Evolutionary conservation across 2,888 invertebrate genomes (phyloP).

Genomic region (Diplolepis rosae): DNA sequence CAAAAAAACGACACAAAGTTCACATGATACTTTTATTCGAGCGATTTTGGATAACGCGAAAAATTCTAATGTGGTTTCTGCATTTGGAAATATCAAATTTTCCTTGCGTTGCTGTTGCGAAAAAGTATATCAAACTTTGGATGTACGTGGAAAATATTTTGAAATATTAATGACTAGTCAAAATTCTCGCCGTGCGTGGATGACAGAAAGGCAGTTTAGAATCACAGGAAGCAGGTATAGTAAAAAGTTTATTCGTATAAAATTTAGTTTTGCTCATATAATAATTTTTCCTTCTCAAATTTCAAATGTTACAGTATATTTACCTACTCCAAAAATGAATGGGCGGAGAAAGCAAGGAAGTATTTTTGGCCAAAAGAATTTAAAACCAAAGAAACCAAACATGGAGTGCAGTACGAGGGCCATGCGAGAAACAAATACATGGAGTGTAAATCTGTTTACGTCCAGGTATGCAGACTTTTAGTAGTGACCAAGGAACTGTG

Average conservation of each 20-base stretch:
- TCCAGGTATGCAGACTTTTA: background rate
- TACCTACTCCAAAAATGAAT: too few relatives aligned
- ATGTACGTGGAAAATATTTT: background rate
- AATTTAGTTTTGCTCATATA: too few relatives aligned
- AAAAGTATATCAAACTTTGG: background rate
- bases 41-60: background rate
- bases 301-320: constrained; percentile 10
- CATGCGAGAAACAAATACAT: background rate
- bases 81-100: background rate
- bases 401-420: constrained; percentile 3
- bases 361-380: constrained; percentile 22
- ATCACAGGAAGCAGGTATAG: background rate
- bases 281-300: too few relatives aligned
- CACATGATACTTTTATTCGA: background rate
- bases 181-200: background rate
- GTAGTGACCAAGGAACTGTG: background rate
- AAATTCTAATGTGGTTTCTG: background rate
- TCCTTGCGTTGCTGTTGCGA: background rate
- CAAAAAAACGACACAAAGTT: too few relatives aligned
- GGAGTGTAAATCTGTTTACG: background rate
- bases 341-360: background rate
- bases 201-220: background rate
- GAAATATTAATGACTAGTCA: background rate
- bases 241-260: background rate
- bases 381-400: background rate